Evolutionary conservation across 92 coral and sea anemone genomes (phyloP).

Genomic region (Porites rus): DNA sequence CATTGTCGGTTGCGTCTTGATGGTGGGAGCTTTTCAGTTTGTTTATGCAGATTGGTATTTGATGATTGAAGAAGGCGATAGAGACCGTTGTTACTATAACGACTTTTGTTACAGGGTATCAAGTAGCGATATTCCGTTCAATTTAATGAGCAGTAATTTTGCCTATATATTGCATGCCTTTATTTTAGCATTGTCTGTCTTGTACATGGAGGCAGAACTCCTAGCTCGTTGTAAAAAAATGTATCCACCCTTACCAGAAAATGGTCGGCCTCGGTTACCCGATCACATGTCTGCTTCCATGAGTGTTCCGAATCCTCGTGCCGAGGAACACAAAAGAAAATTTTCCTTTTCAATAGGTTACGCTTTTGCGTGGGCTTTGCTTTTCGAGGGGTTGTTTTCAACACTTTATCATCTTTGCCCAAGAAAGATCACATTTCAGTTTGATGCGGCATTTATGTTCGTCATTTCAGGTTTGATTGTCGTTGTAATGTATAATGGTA

Average conservation of each 20-base stretch:
- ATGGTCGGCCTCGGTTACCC: too few species aligned
- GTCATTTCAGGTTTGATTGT: constrained; percentile 83
- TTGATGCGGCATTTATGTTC: constrained; percentile 93
- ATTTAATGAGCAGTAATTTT: constrained; percentile 85
- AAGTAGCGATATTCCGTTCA: constrained; percentile 73
- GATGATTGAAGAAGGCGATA: constrained; percentile 83
- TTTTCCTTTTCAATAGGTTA: constrained; percentile 79
- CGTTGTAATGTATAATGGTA: constrained; percentile 72
- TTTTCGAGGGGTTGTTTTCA: constrained; percentile 87
- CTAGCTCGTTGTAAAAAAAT: constrained; percentile 59
- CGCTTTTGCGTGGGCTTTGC: constrained; percentile 90
- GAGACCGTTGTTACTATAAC: constrained; percentile 89
- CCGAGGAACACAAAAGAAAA: constrained; percentile 62
- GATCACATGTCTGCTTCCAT: too few species aligned
- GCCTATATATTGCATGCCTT: constrained; percentile 78
- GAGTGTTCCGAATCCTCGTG: too few species aligned
- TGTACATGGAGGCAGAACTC: constrained; percentile 80
- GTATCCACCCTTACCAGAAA: too few species aligned
- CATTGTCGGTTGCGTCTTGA: constrained; percentile 86
- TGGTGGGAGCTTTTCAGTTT: constrained; percentile 91
- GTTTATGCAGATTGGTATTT: constrained; percentile 84
- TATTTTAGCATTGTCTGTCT: constrained; percentile 71
- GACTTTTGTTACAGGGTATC: constrained; percentile 88
- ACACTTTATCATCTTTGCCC: constrained; percentile 89
- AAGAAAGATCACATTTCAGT: constrained; percentile 87